Evolutionary conservation across 2,888 invertebrate genomes (phyloP), one percentile per base, ranked within the genome.

Genomic region (Hypolimnas misippus): DNA sequence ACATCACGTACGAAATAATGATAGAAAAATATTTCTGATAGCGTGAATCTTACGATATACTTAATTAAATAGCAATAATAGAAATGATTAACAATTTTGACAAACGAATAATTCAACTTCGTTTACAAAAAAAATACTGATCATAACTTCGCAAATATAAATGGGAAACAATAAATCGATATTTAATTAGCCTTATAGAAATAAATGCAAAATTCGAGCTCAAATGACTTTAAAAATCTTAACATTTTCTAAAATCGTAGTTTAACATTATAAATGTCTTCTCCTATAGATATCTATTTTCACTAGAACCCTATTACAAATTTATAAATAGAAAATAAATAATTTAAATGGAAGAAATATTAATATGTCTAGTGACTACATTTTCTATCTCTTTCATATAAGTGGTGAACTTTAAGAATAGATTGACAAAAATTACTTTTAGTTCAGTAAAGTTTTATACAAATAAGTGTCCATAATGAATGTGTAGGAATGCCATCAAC

Each of bases 401-500:
- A 46, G 8, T 46, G 21, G 21, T 10, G 46, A n/a, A 46, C 5
- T 14, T 7, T 29, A 49, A 49, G 7, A 31, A 31, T 16, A 16
- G 33, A 51, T 4, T 51, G 29, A 40, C n/a, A 17, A 6, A 21
- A 38, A 40, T 2, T 42, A 55, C 21, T 55, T n/a, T 46, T 46
- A 56, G 19, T 56, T 46, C 46, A 10, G 12, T 56, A 16, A 46
- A 17, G 29, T 44, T 33, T 19, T 46, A 21, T 57, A 54, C 35
- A 16, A 29, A 31, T 33, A 62, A 58, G 58, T 62, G 59, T 61
- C 61, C 55, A 58, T 66, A 31, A 55, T 49, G 54, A 57, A 62
- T 62, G 62, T 59, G 56, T 62, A 66, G 62, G 51, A 57, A 60
- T 31, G 66, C 68, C 68, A 68, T 64, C 55, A 66, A 66, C 55